Base-by-base conservation (phyloP, 1,140 invertebrate species). In the Cardiocondyla obscurior region DNA sequence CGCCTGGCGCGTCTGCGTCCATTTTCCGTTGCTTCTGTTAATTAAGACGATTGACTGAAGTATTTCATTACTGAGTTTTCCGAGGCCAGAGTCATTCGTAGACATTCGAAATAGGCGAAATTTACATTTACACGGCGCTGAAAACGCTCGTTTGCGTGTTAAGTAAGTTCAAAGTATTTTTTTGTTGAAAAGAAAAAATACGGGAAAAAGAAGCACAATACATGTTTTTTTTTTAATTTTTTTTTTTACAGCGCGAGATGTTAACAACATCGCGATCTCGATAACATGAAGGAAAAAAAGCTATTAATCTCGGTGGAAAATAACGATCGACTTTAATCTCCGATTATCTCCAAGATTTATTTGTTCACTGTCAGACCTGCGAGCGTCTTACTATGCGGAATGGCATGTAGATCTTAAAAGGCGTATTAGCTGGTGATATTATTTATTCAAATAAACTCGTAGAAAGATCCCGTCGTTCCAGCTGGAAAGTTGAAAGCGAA, bases 101-200 rank as follows among this genome's bases (percentile, higher is more conserved):
- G 46, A 28, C 64, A 49, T 65, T 65, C 53, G 0, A 36, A 36
- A 46, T 76, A 14, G 25, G 2, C 39, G 0, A 8, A 46, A 28
- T 25, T 51, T 36, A 19, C 30, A 5, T n/a, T n/a, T 5, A 19
- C 28, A 53, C 22, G n/a, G 2, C 8, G 14, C 1, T 16, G 19
- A 77, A 76, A 46, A 49, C 0, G 49, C 36, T 49, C 2, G 12
- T 30, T 65, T n/a, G 3, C 28, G n/a, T 60, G 12, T 46, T 33
- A 22, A 76, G 62, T 2, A 12, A 46, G n/a, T 62, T 76, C 6
- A 28, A 42, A 14, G 12, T 77, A 65, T 79, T 79, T 42, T 22
- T 65, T 36, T n/a, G n/a, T n/a, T n/a, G n/a, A n/a, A 1, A 6
- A 67, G 42, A 67, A 74, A 25, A 28, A 5, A 12, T n/a, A 0